Evolutionary conservation across 2,113 vertebrate species (phyloP).

Genomic region (Albula goreensis): DNA sequence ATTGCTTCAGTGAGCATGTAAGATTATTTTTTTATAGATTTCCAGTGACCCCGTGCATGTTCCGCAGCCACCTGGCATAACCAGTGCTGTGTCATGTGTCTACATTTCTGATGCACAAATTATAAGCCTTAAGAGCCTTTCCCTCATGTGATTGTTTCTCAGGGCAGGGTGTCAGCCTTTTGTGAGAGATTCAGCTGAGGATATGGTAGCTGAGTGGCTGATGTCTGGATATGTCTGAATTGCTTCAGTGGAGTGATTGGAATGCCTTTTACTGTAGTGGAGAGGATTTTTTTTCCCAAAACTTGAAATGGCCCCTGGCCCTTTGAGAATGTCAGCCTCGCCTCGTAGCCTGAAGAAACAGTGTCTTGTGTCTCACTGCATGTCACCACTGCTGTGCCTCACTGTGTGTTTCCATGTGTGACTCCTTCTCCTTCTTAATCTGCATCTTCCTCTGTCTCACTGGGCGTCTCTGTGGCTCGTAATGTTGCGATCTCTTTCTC

Average conservation of each 20-base stretch:
- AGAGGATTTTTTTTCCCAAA: background rate
- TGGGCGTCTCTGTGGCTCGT: background rate
- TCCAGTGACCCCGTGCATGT: conserved; percentile 12
- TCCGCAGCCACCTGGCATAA: conserved; percentile 6
- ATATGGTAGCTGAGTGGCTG: background rate
- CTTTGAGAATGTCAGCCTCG: background rate
- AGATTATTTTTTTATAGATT: conserved; percentile 21
- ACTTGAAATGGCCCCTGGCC: background rate
- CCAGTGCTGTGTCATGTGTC: background rate
- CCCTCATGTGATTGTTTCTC: background rate
- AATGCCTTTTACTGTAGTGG: background rate
- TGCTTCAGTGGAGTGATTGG: background rate
- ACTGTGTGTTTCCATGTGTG: background rate
- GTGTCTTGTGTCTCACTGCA: background rate
- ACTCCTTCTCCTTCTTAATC: background rate
- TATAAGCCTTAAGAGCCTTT: background rate
- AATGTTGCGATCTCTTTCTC: background rate
- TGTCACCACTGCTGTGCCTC: background rate
- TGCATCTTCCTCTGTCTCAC: background rate
- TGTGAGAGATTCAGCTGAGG: background rate
- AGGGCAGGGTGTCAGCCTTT: background rate
- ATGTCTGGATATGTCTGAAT: background rate
- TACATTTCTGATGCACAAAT: background rate
- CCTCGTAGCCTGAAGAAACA: background rate
- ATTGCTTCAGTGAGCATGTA: conserved; percentile 13